Conservation (phyloP, 2,113 vertebrate genomes). For the Pseudopipra pipra region DNA sequence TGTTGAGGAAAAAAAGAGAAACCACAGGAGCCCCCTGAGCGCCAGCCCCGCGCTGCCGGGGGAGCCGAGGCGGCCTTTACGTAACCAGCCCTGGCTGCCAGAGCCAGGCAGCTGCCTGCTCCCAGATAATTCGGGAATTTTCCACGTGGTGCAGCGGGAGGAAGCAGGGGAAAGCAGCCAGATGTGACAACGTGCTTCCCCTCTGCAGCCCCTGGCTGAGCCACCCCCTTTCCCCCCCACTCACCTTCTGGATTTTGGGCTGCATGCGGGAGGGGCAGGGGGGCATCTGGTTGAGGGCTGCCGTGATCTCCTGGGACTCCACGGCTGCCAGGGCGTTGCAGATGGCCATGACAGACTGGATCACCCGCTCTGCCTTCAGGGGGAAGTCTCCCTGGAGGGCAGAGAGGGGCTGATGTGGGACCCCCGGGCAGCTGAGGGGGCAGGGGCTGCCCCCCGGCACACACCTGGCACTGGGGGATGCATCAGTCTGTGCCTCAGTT, state of each 20-base stretch:
- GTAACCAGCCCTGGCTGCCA: background rate
- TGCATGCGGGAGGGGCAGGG: constrained; percentile 93
- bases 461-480: fast-evolving
- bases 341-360: constrained; percentile 93
- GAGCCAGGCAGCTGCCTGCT: background rate
- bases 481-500: background rate
- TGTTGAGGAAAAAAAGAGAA: constrained; percentile 54
- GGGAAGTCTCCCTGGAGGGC: constrained; percentile 79
- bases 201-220: background rate
- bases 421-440: fast-evolving
- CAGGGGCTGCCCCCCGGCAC: background rate
- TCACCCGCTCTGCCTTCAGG: constrained; percentile 86
- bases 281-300: constrained; percentile 89
- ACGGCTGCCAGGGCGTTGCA: constrained; percentile 90
- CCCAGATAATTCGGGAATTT: background rate
- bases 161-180: background rate
- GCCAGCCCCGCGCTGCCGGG: background rate
- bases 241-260: constrained; percentile 91
- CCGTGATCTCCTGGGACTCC: constrained; percentile 90
- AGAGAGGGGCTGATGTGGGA: background rate
- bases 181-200: background rate
- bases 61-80: background rate
- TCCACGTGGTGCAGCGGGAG: background rate
- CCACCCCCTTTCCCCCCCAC: background rate
- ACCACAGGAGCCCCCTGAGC: background rate